These are phyloP conservation scores for Epinotia demarniana DNA, from an alignment of 2,888 invertebrate genomes.

Conservation along the genomic window DNA sequence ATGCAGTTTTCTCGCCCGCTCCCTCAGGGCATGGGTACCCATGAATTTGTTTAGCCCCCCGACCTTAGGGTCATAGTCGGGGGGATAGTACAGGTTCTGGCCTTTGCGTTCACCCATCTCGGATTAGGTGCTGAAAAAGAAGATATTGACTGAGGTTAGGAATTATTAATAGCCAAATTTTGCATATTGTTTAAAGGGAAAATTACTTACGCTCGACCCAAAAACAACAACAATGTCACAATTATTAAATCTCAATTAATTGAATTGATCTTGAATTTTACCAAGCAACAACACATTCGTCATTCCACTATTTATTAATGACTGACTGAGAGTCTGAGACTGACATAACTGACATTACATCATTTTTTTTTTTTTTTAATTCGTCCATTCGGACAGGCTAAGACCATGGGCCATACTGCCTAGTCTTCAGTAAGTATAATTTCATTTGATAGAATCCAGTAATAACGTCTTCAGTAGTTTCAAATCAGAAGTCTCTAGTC, in stretches of 20 bases:
- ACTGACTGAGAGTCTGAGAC: too few species aligned
- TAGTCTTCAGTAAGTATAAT: too few species aligned
- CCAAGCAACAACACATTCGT: neutral
- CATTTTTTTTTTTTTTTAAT: too few species aligned
- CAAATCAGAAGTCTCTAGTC: too few species aligned
- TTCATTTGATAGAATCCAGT: too few species aligned
- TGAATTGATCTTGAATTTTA: neutral
- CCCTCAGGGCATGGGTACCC: slow-evolving; percentile 97
- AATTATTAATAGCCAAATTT: neutral
- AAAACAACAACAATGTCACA: neutral
- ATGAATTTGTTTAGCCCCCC: slow-evolving; percentile 98
- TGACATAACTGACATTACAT: too few species aligned
- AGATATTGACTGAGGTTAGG: slow-evolving; percentile 12
- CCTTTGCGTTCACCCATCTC: slow-evolving; percentile 99
- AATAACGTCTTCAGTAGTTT: too few species aligned
- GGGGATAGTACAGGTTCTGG: slow-evolving; percentile 98
- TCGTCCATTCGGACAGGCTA: too few species aligned
- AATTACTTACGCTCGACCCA: neutral
- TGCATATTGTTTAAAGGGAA: neutral
- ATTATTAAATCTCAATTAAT: too few species aligned
- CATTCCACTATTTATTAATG: slow-evolving; percentile 2
- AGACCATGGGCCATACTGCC: too few species aligned
- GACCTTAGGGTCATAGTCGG: slow-evolving; percentile 98
- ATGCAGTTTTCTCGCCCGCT: slow-evolving; percentile 97
- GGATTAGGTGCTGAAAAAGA: slow-evolving; percentile 44